These are phyloP conservation scores for Mesoclemmys tuberculata DNA, from an alignment of 2,113 vertebrate species.

Conservation along the genomic window DNA sequence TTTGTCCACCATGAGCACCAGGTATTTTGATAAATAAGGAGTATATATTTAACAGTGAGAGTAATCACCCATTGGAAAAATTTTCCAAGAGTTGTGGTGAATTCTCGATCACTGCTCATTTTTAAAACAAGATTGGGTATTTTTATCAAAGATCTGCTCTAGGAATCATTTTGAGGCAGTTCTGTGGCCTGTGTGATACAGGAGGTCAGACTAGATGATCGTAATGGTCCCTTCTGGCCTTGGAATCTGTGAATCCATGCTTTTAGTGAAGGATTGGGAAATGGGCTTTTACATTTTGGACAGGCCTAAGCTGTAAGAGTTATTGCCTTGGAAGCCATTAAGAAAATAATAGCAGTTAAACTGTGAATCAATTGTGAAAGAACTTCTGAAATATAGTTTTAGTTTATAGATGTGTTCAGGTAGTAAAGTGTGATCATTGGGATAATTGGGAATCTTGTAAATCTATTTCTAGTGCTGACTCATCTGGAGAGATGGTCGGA, in stretches of 20 bases:
- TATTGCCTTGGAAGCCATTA: conserved; percentile 60
- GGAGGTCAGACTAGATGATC: neutral
- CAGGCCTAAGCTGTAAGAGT: conserved; percentile 39
- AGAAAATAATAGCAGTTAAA: conserved; percentile 65
- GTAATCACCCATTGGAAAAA: neutral
- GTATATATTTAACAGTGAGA: neutral
- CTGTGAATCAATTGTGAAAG: conserved; percentile 59
- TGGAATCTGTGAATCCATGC: neutral
- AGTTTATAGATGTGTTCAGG: conserved; percentile 73
- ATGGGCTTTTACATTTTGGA: conserved; percentile 37
- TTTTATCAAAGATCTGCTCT: neutral
- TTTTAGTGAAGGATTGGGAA: conserved; percentile 25
- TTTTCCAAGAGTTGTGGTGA: neutral
- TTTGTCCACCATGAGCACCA: neutral
- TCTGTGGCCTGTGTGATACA: neutral
- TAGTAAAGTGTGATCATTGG: conserved; percentile 73
- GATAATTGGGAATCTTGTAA: conserved; percentile 72
- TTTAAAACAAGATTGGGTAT: neutral
- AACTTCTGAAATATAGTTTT: conserved; percentile 69
- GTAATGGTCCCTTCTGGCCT: neutral
- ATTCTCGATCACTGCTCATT: neutral
- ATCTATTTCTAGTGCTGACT: conserved; percentile 70
- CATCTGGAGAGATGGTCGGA: conserved; percentile 60
- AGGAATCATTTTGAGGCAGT: neutral
- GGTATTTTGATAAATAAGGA: neutral